Evolutionary conservation across 2,113 vertebrate genomes (phyloP).

Genomic region (Paedocypris sp.): DNA sequence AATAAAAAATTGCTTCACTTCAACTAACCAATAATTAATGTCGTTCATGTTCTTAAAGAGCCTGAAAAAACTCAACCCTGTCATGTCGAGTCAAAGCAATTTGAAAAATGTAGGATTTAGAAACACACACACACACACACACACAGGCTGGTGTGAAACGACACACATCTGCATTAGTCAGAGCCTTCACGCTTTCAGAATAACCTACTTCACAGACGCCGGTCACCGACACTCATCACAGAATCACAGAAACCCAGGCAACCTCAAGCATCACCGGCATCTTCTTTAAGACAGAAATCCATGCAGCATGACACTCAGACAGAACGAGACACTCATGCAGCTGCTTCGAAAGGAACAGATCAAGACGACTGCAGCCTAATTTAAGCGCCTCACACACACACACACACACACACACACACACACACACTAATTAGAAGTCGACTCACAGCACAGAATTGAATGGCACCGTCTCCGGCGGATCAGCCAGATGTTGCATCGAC

Average conservation of each 20-base stretch:
- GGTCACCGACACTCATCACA: not conserved
- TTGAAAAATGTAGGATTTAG: too few species aligned
- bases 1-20: too few species aligned
- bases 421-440: not conserved
- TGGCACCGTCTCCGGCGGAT: slow-evolving; percentile 41
- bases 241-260: not conserved
- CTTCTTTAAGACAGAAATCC: not conserved
- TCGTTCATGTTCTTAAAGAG: too few species aligned
- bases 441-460: slow-evolving; percentile 22
- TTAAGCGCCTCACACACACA: not conserved
- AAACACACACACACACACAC: not conserved
- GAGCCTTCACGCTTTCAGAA: slow-evolving; percentile 10
- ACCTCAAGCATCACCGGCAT: not conserved
- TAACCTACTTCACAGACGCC: slow-evolving; percentile 13
- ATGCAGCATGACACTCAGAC: not conserved
- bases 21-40: too few species aligned
- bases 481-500: slow-evolving; percentile 18
- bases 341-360: slow-evolving; percentile 10
- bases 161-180: too few species aligned
- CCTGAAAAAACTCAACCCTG: too few species aligned
- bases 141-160: not conserved
- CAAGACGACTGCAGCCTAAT: not conserved
- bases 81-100: too few species aligned
- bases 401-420: slow-evolving; percentile 18
- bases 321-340: slow-evolving; percentile 15